Base-by-base conservation (phyloP, 2,797 vertebrate genomes). In the Xiphorhynchus erythropygius region DNA sequence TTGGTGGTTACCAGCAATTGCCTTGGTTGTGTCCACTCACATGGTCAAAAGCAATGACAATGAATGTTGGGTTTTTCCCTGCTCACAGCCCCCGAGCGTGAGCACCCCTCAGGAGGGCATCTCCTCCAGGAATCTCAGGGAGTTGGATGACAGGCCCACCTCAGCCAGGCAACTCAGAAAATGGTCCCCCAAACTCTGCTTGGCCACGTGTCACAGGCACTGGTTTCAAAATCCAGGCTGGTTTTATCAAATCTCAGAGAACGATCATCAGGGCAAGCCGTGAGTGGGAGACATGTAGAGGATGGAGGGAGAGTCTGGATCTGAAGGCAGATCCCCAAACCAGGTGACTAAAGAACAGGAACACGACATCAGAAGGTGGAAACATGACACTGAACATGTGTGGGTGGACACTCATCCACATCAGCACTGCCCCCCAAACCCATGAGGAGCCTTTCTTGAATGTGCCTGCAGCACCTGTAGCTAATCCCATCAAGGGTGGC, bases 211-310 rank as follows among this genome's bases (percentile, higher is more conserved):
- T 25, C 63, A 17, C 53, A 68, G 44, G 70, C 68, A 55, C 7
- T 53, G 53, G 37, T 32, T 77, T 59, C 39, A 32, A 41, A 78
- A 53, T 59, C 39, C 44, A 24, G 59, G 30, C 14, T 57, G 49
- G 13, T 52, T 89, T 73, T 24, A 14, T 32, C 11, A 16, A 7
- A 24, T 52, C 73, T 62, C 67, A 84, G 67, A 5, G 11, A 33
- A 2, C 0, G 0, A 14, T 11, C 15, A 8, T 16, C 37, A 47
- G 64, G 24, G 42, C 16, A 5, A 83, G n/a, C 28, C 7, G 0
- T 11, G 44, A 49, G 56, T 44, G 25, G 7, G 22, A 79, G 11
- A 41, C 46, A 35, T 1, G 0, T 0, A 33, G 42, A 35, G 5
- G 25, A 11, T 37, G 67, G 52, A 88, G 73, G 42, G 12, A 24